These are phyloP conservation scores for Taurulus bubalis DNA, from an alignment of 2,113 vertebrate genomes.

Conservation along the genomic window DNA sequence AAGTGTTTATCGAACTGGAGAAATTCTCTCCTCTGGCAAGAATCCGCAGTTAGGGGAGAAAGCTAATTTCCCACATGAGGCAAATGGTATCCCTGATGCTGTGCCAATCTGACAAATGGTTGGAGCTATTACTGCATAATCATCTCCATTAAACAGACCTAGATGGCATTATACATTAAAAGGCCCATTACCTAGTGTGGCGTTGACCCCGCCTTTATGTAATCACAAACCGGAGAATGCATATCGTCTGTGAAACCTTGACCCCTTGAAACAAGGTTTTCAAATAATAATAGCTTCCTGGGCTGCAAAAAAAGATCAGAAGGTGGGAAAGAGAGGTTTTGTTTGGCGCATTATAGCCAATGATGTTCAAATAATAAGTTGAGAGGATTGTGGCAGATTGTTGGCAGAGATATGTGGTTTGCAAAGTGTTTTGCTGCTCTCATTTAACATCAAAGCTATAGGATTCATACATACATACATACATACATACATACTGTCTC, in stretches of 20 bases:
- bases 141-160: slow-evolving; percentile 65
- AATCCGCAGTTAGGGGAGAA: slow-evolving; percentile 27
- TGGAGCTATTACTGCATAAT: slow-evolving; percentile 67
- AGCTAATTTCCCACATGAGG: slow-evolving; percentile 37
- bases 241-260: slow-evolving; percentile 36
- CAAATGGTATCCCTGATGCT: slow-evolving; percentile 65
- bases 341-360: neutral
- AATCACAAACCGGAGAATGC: slow-evolving; percentile 49
- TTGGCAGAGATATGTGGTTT: neutral
- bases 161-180: slow-evolving; percentile 68
- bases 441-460: neutral
- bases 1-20: slow-evolving; percentile 50
- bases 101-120: slow-evolving; percentile 72
- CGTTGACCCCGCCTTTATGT: slow-evolving; percentile 41
- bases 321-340: slow-evolving; percentile 2
- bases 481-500: neutral
- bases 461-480: neutral
- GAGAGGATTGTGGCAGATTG: slow-evolving; percentile 9
- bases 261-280: slow-evolving; percentile 20
- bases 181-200: slow-evolving; percentile 58
- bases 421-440: neutral
- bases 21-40: slow-evolving; percentile 33
- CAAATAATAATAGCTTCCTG: slow-evolving; percentile 39
- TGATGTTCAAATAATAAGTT: neutral
- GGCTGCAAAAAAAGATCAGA: neutral